Evolutionary conservation across 2,797 vertebrate genomes (phyloP).

Genomic region (Microtus obscurus): DNA sequence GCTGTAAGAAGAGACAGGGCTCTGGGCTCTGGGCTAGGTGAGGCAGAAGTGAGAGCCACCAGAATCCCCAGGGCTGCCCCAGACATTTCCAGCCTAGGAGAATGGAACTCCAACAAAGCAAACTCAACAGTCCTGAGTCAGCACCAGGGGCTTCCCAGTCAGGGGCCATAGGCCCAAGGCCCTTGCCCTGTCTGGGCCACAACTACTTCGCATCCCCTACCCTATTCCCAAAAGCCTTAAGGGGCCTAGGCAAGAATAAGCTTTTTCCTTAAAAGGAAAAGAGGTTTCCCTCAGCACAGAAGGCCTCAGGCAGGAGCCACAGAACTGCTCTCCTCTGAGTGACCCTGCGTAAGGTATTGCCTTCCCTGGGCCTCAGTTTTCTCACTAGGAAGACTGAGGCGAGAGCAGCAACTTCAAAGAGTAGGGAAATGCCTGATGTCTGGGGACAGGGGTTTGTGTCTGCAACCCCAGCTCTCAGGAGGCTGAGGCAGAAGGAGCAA

Average conservation of each 20-base stretch:
- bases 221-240: background rate
- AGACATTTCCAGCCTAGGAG: background rate
- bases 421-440: background rate
- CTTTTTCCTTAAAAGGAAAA: slow-evolving; percentile 45
- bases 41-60: background rate
- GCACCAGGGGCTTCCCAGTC: background rate
- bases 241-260: background rate
- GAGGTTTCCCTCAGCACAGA: background rate
- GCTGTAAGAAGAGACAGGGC: background rate
- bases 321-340: background rate
- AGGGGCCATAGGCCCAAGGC: background rate
- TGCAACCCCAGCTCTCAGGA: background rate
- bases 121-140: background rate
- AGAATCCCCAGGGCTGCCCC: background rate
- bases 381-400: background rate
- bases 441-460: background rate
- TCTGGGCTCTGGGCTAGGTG: accelerated
- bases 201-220: background rate
- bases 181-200: background rate
- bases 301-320: background rate
- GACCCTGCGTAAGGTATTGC: background rate
- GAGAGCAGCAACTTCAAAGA: background rate
- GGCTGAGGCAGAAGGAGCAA: background rate
- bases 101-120: background rate
- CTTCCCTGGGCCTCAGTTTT: background rate